These are phyloP conservation scores for Huso huso DNA, from an alignment of 2,797 vertebrate species.

Conservation along the genomic window DNA sequence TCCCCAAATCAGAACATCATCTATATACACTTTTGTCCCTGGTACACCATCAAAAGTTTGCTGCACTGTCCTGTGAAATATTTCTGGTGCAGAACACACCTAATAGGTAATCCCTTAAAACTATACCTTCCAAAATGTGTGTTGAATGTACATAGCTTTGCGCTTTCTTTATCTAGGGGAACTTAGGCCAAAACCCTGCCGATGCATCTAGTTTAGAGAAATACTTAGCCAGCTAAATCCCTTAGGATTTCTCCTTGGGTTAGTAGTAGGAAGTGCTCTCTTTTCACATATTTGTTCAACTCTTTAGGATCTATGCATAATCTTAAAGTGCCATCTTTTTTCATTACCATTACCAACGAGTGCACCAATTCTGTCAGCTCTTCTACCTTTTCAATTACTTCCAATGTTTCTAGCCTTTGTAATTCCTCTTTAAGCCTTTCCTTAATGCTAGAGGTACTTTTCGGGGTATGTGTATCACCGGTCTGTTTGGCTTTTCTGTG, in stretches of 20 bases:
- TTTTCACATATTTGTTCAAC: neutral
- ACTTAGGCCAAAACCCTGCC: neutral
- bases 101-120: neutral
- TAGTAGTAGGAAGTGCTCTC: neutral
- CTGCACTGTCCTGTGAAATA: neutral
- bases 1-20: slow-evolving; percentile 1
- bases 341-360: neutral
- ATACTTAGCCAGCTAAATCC: neutral
- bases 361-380: neutral
- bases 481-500: neutral
- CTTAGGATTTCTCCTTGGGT: neutral
- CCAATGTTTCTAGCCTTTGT: neutral
- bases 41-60: neutral
- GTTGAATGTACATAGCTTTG: neutral
- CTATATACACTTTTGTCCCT: neutral
- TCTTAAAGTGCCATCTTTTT: neutral
- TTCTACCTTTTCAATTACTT: neutral
- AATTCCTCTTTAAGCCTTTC: neutral
- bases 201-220: slow-evolving; percentile 2
- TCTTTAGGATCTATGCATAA: neutral
- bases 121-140: neutral
- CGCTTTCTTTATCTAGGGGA: neutral
- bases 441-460: neutral
- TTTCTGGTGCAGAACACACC: neutral
- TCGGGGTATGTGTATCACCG: neutral